These are phyloP conservation scores for Pangasius larnaudii DNA, from an alignment of 2,797 vertebrate species.

Conservation along the genomic window DNA sequence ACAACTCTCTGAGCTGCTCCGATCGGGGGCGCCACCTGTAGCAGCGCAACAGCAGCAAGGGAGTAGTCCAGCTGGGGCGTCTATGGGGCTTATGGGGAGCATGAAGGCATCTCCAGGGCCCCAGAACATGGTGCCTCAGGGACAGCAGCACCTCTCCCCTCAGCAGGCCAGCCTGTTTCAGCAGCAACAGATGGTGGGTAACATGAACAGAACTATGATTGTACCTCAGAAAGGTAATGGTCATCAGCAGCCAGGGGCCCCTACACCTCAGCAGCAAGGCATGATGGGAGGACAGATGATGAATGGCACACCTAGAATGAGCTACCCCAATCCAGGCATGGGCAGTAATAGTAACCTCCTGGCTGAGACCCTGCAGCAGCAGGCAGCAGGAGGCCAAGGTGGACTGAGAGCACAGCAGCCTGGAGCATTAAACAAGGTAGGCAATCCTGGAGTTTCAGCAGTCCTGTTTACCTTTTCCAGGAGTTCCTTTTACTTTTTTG, in stretches of 20 bases:
- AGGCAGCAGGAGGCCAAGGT: constrained; percentile 78
- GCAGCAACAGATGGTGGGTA: constrained; percentile 76
- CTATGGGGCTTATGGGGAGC: constrained; percentile 86
- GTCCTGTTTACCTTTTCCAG: not conserved
- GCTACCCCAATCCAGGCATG: constrained; percentile 88
- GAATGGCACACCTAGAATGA: constrained; percentile 94
- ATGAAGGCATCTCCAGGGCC: constrained; percentile 91
- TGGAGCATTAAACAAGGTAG: constrained; percentile 85
- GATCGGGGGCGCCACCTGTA: constrained; percentile 73
- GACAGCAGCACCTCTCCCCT: constrained; percentile 77
- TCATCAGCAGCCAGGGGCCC: constrained; percentile 65
- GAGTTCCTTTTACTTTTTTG: not conserved
- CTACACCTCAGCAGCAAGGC: constrained; percentile 73
- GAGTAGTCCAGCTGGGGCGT: constrained; percentile 70
- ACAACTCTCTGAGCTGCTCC: constrained; percentile 94
- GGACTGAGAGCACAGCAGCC: constrained; percentile 90
- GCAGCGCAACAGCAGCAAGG: constrained; percentile 76
- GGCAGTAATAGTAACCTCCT: constrained; percentile 85
- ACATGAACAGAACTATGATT: constrained; percentile 91
- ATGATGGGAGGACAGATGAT: constrained; percentile 95
- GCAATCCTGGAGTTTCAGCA: not conserved
- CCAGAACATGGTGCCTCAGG: constrained; percentile 82
- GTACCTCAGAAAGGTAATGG: constrained; percentile 85
- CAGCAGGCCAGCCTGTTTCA: constrained; percentile 80
- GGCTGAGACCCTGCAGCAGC: constrained; percentile 90